A percentile compares a stretch with the other conserved stretches of the same genome.
Conservation (phyloP, 2,797 vertebrate species). For the Neostethus bicornis region DNA sequence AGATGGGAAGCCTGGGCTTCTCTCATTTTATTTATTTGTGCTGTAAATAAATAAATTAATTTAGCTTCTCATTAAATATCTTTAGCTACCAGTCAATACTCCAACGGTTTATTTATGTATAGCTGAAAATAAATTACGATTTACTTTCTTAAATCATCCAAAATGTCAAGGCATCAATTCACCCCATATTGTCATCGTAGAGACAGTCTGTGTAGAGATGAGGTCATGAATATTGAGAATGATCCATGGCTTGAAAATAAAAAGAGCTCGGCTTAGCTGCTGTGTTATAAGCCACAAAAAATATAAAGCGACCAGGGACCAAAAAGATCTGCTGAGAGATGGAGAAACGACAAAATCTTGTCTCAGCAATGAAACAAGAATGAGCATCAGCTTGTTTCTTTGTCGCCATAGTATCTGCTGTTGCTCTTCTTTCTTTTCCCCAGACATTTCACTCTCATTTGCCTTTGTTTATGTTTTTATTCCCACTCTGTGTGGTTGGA, state of each 20-base stretch:
- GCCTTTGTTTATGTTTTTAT: slow-evolving; percentile 23
- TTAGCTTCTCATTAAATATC: neutral
- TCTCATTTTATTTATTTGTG: too few relatives aligned
- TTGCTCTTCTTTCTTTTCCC: slow-evolving; percentile 25
- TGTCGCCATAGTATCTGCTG: slow-evolving; percentile 71
- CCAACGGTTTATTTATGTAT: too few relatives aligned
- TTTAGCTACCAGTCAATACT: neutral
- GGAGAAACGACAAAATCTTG: slow-evolving; percentile 14
- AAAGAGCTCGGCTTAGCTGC: slow-evolving; percentile 19
- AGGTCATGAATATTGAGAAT: slow-evolving; percentile 41
- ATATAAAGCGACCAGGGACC: slow-evolving; percentile 32
- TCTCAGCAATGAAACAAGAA: slow-evolving; percentile 13
- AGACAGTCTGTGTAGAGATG: slow-evolving; percentile 45
- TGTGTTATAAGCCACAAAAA: slow-evolving; percentile 35
- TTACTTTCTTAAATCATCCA: too few relatives aligned
- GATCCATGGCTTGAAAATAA: slow-evolving; percentile 28
- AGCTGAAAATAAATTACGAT: neutral
- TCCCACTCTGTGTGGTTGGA: neutral
- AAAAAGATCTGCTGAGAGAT: slow-evolving; percentile 36
- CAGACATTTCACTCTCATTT: slow-evolving; percentile 38
- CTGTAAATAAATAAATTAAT: too few relatives aligned
- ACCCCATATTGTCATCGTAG: too few relatives aligned
- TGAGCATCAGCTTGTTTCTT: slow-evolving; percentile 60
- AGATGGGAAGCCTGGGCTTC: too few relatives aligned
- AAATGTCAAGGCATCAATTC: too few relatives aligned